These are phyloP conservation scores for Ptychadena robeensis DNA, from an alignment of 2,797 vertebrate species.

Conservation along the genomic window DNA sequence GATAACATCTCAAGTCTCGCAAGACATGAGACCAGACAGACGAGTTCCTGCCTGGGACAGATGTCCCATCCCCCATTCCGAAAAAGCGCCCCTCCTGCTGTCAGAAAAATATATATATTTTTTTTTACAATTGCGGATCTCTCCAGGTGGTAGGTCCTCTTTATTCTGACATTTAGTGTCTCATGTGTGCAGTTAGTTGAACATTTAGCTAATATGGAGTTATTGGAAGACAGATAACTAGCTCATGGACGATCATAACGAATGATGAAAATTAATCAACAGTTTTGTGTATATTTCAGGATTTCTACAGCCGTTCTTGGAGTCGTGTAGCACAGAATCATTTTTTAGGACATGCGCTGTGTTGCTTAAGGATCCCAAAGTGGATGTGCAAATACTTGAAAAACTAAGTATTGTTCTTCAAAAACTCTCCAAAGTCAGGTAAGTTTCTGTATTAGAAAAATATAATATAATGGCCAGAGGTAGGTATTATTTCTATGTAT, in stretches of 20 bases:
- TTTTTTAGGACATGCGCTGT: conserved; percentile 82
- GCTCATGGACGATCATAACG: not conserved
- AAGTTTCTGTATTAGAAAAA: conserved; percentile 63
- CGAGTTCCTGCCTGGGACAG: no score
- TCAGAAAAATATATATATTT: no score
- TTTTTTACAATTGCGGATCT: no score
- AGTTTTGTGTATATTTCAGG: conserved; percentile 69
- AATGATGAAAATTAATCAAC: not conserved
- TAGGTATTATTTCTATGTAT: no score
- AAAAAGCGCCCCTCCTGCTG: no score
- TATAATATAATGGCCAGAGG: no score
- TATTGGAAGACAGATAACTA: not conserved
- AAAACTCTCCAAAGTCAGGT: conserved; percentile 90
- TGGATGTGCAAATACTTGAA: conserved; percentile 80
- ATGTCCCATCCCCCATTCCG: no score
- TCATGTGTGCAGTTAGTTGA: not conserved
- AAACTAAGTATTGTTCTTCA: conserved; percentile 88
- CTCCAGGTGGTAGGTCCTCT: no score
- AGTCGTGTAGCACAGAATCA: conserved; percentile 82
- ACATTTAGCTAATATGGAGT: not conserved
- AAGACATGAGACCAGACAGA: no score
- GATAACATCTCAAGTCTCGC: no score
- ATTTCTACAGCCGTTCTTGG: conserved; percentile 80
- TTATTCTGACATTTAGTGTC: no score
- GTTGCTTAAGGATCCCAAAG: conserved; percentile 80